Evolutionary conservation across 2,888 invertebrate species (phyloP).

Genomic region (Drosophila nigricruria): DNA sequence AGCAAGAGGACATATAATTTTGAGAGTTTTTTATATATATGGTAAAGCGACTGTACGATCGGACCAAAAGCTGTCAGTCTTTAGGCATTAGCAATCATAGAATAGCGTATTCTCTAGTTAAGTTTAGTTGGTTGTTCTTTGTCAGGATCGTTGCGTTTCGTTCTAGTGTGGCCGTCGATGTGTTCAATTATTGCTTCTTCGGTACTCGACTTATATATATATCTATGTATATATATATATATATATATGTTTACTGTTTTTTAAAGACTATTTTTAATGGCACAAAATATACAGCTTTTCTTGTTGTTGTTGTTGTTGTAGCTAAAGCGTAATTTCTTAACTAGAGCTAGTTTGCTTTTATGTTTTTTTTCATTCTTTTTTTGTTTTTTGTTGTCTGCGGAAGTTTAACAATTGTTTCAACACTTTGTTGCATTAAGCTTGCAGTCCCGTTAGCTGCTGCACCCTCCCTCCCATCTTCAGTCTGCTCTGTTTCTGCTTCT

Average conservation of each 20-base stretch:
- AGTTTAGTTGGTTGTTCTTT: conserved; percentile 5
- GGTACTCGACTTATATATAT: conserved; percentile 47
- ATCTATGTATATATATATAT: conserved; percentile 7
- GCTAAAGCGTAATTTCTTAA: conserved; percentile 40
- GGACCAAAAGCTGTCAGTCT: conserved; percentile 47
- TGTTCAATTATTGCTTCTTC: conserved; percentile 71
- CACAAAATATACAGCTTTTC: conserved; percentile 76
- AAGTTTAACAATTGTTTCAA: conserved; percentile 46
- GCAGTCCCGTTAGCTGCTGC: conserved; percentile 26
- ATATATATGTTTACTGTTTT: conserved; percentile 12
- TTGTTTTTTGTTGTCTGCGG: conserved; percentile 24
- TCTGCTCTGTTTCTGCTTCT: conserved; percentile 34
- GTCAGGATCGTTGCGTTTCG: conserved; percentile 20
- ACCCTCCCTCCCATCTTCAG: conserved; percentile 1
- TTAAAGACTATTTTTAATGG: conserved; percentile 74
- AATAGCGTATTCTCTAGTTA: conserved; percentile 22
- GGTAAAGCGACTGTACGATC: conserved; percentile 25
- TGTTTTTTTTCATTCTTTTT: neutral
- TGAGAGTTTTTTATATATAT: conserved; percentile 3
- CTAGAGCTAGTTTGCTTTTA: conserved; percentile 37
- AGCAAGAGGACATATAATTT: conserved; percentile 49
- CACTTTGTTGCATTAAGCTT: conserved; percentile 40
- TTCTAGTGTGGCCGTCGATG: conserved; percentile 54
- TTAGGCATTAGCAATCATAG: conserved; percentile 29
- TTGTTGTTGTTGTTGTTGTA: conserved; percentile 30